These are phyloP conservation scores for Bruchidius siliquastri DNA, from an alignment of 2,888 invertebrate species.

Conservation along the genomic window DNA sequence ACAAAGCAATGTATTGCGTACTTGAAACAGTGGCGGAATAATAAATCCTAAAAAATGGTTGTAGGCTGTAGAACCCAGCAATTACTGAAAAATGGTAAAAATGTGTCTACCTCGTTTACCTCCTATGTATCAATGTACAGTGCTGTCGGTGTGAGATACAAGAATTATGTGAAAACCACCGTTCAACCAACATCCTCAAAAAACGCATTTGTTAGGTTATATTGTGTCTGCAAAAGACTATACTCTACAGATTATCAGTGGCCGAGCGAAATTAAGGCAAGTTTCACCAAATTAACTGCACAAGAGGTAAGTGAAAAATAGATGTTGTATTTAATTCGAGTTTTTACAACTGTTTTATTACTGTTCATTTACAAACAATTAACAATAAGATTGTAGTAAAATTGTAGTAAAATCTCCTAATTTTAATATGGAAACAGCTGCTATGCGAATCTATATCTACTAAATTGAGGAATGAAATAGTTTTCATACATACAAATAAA, in stretches of 20 bases:
- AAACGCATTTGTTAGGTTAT: constrained; percentile 25
- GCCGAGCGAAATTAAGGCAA: constrained; percentile 29
- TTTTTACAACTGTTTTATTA: neutral
- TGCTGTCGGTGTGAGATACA: constrained; percentile 12
- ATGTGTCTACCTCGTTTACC: constrained; percentile 25
- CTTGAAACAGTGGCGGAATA: neutral
- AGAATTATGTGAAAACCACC: constrained; percentile 7
- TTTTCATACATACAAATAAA: no score
- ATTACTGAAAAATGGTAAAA: constrained; percentile 31
- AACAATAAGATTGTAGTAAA: no score
- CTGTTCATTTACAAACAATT: no score
- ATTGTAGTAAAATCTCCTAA: no score
- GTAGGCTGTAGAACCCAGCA: constrained; percentile 33
- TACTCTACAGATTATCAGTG: constrained; percentile 32
- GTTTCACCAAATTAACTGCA: constrained; percentile 36
- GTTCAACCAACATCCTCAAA: constrained; percentile 3
- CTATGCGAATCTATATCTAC: no score
- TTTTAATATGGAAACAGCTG: no score
- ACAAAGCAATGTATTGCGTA: neutral
- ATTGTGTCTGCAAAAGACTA: constrained; percentile 23
- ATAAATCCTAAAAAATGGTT: constrained; percentile 30
- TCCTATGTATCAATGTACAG: constrained; percentile 22
- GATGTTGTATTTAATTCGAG: neutral
- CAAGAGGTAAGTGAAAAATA: constrained; percentile 38
- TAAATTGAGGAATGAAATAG: no score